Evolutionary conservation across 2,797 vertebrate genomes (phyloP).

Genomic region (Euphonia xanthogaster): DNA sequence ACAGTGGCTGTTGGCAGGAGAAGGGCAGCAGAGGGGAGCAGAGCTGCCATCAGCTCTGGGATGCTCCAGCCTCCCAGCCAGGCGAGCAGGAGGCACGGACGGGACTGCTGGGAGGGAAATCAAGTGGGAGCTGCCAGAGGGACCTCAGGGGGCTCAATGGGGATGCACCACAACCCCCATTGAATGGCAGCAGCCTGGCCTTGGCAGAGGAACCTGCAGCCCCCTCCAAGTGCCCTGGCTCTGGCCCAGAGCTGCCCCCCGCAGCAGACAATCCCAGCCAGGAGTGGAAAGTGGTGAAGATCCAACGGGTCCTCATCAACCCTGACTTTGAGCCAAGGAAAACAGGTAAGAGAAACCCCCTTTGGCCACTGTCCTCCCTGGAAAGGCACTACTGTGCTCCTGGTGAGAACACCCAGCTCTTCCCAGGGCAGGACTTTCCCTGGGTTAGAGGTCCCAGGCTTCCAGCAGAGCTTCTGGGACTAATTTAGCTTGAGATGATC

Average conservation of each 20-base stretch:
- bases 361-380: neutral
- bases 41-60: neutral
- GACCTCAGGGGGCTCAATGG: neutral
- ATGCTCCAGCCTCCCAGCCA: neutral
- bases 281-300: conserved; percentile 67
- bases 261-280: neutral
- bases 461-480: neutral
- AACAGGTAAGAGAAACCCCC: conserved; percentile 56
- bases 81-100: neutral
- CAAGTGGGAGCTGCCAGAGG: neutral
- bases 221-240: neutral
- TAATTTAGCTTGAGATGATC: conserved; percentile 19
- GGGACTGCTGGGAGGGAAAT: neutral
- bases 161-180: accelerated
- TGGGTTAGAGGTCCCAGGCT: neutral
- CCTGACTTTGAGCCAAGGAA: conserved; percentile 38
- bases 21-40: neutral
- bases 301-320: conserved; percentile 38
- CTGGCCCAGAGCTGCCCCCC: neutral
- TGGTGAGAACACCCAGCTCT: neutral
- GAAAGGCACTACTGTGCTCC: neutral
- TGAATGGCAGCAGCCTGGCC: neutral
- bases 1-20: neutral
- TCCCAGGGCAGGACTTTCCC: neutral
- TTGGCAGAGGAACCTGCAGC: accelerated